Conservation (phyloP, 2,797 vertebrate species). For the Phaenicophaeus curvirostris region DNA sequence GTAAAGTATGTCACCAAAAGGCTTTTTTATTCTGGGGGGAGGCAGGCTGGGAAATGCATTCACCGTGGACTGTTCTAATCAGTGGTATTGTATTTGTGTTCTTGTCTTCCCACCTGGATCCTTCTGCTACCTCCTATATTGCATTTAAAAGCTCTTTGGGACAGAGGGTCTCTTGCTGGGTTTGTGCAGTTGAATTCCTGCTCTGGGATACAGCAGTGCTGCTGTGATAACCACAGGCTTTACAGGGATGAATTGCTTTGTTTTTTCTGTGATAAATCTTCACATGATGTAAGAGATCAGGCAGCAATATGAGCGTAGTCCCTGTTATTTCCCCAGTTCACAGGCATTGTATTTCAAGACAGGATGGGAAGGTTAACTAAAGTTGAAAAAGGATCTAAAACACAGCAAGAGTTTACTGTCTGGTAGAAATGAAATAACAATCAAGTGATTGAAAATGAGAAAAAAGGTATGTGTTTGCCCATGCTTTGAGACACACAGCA, state of each 20-base stretch:
- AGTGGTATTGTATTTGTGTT: neutral
- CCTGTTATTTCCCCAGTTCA: conserved; percentile 36
- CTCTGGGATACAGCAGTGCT: neutral
- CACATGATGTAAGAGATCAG: conserved; percentile 10
- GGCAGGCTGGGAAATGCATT: neutral
- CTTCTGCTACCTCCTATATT: neutral
- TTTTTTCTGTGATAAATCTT: conserved; percentile 6
- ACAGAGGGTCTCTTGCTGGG: neutral
- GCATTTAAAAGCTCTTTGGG: neutral
- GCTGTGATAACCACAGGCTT: neutral
- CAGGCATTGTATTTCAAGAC: conserved; percentile 24
- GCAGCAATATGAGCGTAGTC: conserved; percentile 5
- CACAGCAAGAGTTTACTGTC: conserved; percentile 3
- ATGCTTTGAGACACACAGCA: neutral
- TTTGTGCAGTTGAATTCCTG: neutral
- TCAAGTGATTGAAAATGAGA: neutral
- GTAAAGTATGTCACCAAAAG: neutral
- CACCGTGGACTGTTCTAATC: neutral
- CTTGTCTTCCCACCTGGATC: neutral
- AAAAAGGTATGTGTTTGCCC: neutral
- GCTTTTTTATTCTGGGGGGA: neutral
- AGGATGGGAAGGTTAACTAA: conserved; percentile 45
- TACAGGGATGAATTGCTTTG: neutral
- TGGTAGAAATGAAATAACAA: conserved; percentile 29
- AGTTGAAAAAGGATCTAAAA: conserved; percentile 43